Evolutionary conservation across 2,888 invertebrate species (phyloP).

Genomic region (Rapana venosa): DNA sequence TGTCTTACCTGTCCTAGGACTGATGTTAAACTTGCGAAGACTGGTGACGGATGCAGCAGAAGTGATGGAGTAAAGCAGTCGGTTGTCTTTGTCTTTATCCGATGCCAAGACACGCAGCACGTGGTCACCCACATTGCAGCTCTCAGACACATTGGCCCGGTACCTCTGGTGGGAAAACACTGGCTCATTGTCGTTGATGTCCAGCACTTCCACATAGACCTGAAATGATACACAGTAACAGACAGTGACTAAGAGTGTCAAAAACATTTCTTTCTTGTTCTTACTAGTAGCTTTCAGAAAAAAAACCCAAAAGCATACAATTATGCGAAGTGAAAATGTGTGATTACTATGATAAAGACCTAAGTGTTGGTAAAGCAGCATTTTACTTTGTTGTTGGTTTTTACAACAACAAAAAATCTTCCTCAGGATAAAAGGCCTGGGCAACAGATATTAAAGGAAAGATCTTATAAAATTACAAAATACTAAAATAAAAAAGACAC

Average conservation of each 20-base stretch:
- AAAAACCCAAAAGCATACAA: no score
- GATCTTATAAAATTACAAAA: no score
- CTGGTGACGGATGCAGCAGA: constrained; percentile 88
- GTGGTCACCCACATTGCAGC: constrained; percentile 85
- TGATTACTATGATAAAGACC: no score
- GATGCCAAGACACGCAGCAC: constrained; percentile 85
- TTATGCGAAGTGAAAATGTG: no score
- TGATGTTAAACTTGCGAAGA: constrained; percentile 87
- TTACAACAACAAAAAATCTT: no score
- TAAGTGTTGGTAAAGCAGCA: no score
- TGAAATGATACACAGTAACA: constrained; percentile 68
- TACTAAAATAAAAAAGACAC: no score
- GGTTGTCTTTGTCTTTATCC: constrained; percentile 84
- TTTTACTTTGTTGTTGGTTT: no score
- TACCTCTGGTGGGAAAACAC: constrained; percentile 87
- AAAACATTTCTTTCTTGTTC: no score
- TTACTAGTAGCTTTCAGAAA: no score
- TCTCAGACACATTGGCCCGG: constrained; percentile 88
- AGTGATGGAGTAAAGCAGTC: constrained; percentile 89
- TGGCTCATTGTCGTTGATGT: constrained; percentile 92
- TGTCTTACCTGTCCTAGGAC: constrained; percentile 76
- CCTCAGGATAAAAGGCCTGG: no score
- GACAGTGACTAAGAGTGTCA: background rate
- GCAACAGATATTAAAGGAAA: no score
- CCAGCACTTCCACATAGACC: constrained; percentile 88